Evolutionary conservation across 2,888 invertebrate genomes (phyloP), one percentile per base, ranked within the genome.

Genomic region (Heliconius ethilla): DNA sequence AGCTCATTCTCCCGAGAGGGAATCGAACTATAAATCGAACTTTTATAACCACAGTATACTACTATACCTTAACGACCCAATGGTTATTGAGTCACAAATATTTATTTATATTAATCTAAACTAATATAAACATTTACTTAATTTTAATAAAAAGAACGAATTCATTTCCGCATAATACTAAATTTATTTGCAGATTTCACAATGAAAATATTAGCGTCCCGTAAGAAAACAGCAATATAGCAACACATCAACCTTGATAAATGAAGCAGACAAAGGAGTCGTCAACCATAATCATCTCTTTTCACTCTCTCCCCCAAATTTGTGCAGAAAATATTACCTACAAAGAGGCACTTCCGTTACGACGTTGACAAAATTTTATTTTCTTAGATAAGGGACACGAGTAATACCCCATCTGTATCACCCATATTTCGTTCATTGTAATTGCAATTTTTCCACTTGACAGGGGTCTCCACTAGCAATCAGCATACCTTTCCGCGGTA

Each of bases 401-500:
- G 72, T 51, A 72, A 72, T 72, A 72, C 65, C 67, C 74, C 51
- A 79, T 78, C 75, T 78, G 78, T 79, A 76, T 66, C 66, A 75
- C 67, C 76, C 75, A 79, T 76, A 79, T 80, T 81, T 76, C 78
- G 75, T 78, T 82, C 75, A 79, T 79, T 80, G 82, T 82, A 82
- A 83, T 83, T 83, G 83, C 82, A 83, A 81, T 81, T 82, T 82
- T 84, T 85, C 81, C 84, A 83, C 76, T 78, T 81, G 83, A 84
- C 85, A 85, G 84, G 85, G 87, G 86, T 85, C 86, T 84, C 83
- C 84, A 85, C 84, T 80, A 84, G 86, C 88, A 89, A 89, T 89
- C 89, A 88, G 85, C 86, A 85, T 87, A 87, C 86, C 87, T 89
- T 88, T 86, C 83, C 85, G 83, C 82, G 83, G 86, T 85, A 87